Evolutionary conservation across 2,113 vertebrate species (phyloP), one percentile per base, ranked within the genome.

Genomic region (Ceyx melanurus): DNA sequence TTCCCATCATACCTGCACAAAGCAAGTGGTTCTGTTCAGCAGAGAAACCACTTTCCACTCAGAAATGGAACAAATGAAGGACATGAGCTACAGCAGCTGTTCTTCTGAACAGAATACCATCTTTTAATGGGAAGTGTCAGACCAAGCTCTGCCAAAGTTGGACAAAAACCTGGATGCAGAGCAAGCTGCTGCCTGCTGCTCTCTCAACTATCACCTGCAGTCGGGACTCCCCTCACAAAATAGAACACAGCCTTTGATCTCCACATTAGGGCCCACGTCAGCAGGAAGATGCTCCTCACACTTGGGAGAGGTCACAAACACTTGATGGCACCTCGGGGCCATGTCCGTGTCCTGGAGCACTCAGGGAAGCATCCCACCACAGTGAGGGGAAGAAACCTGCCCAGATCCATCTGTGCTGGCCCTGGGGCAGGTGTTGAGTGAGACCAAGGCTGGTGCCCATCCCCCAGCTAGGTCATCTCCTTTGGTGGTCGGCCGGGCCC

Each of bases 351-450:
- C 71, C 66, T 11, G 26, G 37, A 29, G 37, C 25, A 26, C 54
- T 48, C 7, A 1, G 29, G 14, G 26, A 48, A 65, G 5, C 0
- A 1, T 75, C n/a, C 13, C 1, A 2, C 28, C 1, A 0, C 0
- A 4, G 43, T 25, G 18, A 5, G 33, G 31, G 61, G 42, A 15
- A 64, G 45, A 71, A 8, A 57, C 18, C 57, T 60, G 42, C 62
- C 51, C 66, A 23, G 18, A 73, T 22, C 54, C 81, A 95, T 51
- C 85, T 86, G 76, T 4, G 0, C 6, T 0, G 0, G 45, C 81
- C 76, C 75, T 0, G 0, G 19, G 75, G 80, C 71, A 56, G 76
- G 61, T 0, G 21, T 28, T 81, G 87, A 92, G 83, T 81, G 93
- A 92, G 43, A 40, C 3, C 45, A 4, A 0, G 62, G 48, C 19